Base-by-base conservation (phyloP, 2,888 invertebrate species). In the Heliconius aoede region DNA sequence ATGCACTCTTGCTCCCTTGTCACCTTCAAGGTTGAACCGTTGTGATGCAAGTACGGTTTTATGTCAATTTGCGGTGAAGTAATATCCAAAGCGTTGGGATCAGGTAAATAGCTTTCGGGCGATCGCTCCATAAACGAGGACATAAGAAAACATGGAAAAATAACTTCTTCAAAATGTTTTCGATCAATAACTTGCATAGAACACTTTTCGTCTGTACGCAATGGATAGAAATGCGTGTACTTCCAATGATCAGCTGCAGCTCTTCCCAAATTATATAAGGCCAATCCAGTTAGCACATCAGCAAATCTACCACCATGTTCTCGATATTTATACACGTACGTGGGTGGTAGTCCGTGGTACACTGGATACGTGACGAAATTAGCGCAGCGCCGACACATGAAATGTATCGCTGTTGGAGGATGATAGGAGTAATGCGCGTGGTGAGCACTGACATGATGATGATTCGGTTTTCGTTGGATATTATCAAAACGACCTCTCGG, bases 201-300 rank as follows among this genome's bases (percentile, higher is more conserved):
- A 80, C 94, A 94, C 71, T 86, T 87, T 80, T 93, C 93, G 40
- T 87, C 86, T 1, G 83, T 80, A 3, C 82, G 85, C 28, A 88
- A 81, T 2, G 86, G 80, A 79, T 92, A 90, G 76, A 87, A 87
- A 28, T 87, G 86, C 0, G 84, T 81, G 74, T 87, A 83, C 65
- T 89, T 84, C 84, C 85, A 85, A 18, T 87, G 84, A 24, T 86
- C 87, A 30, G 83, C 83, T 4, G 85, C 79, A 0, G 91, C 86
- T 81, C 91, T 87, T 40, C 93, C 94, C 60, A 94, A 84, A 81
- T 94, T 94, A 83, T 93, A 94, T 21, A 94, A 82, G 11, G 94
- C 91, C 32, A 94, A 84, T 13, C 94, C 94, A 3, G 92, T 88
- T 61, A 94, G 81, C 26, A 94, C 79, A 69, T 89, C 88, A 3